Percentiles rank a stretch among this genome's conserved stretches.
phyloP scores from a whole-genome alignment of 2,888 invertebrate species.

The Rotaria sp. region DNA sequence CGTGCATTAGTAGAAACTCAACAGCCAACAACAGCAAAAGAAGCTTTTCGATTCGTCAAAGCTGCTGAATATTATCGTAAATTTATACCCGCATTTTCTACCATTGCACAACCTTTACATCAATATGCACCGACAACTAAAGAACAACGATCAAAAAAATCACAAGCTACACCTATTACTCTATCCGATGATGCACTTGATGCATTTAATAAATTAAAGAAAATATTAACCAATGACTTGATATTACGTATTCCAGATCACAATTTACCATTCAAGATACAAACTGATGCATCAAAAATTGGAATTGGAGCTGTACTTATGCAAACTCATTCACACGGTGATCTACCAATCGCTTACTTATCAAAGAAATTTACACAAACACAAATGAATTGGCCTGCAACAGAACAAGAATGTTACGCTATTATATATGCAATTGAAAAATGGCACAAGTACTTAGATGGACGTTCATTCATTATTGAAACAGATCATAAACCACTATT shows the following conservation, averaged over 20 bases:
- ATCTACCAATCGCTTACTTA: too few species aligned
- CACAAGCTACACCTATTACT: not conserved
- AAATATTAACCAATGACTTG: not conserved
- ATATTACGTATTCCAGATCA: not conserved
- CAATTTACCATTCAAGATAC: not conserved
- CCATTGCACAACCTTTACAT: not conserved
- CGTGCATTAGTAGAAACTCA: too few species aligned
- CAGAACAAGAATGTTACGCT: not conserved
- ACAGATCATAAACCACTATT: not conserved
- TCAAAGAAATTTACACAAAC: too few species aligned
- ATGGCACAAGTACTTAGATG: not conserved
- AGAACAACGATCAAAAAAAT: not conserved
- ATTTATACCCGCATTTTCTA: not conserved
- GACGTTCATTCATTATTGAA: not conserved
- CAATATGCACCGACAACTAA: not conserved
- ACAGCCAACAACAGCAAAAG: too few species aligned
- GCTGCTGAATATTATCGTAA: not conserved
- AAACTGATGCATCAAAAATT: slow-evolving; percentile 22
- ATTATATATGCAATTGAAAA: not conserved
- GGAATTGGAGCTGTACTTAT: slow-evolving; percentile 28
- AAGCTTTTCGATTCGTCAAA: too few species aligned
- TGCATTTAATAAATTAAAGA: not conserved
- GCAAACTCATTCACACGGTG: slow-evolving; percentile 19
- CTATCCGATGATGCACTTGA: not conserved
- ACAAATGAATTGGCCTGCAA: not conserved